These are phyloP conservation scores for Rosalia funebris DNA, from an alignment of 2,888 invertebrate species.

Conservation along the genomic window DNA sequence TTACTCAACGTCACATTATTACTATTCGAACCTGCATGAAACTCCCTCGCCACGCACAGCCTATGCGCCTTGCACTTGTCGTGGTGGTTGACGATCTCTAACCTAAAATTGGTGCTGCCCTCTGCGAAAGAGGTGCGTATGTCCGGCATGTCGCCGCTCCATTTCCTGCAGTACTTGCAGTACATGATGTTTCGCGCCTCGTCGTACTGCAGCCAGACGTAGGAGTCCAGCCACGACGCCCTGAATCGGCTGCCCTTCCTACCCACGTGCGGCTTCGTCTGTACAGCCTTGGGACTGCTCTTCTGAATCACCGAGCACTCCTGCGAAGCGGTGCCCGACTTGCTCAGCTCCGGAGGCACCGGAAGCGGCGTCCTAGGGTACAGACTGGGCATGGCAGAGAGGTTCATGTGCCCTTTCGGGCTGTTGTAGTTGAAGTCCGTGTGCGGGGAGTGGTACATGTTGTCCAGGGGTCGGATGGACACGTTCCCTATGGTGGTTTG, in stretches of 20 bases:
- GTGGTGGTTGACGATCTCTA: slow-evolving; percentile 83
- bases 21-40: slow-evolving; percentile 48
- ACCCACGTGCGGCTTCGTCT: slow-evolving; percentile 41
- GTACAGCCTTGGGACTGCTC: neutral
- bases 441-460: neutral
- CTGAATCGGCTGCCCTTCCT: slow-evolving; percentile 75
- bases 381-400: slow-evolving; percentile 41
- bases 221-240: slow-evolving; percentile 74
- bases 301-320: slow-evolving; percentile 61
- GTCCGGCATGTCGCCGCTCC: slow-evolving; percentile 76
- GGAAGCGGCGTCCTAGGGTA: slow-evolving; percentile 47
- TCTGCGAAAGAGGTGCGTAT: slow-evolving; percentile 83
- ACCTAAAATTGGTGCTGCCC: slow-evolving; percentile 79
- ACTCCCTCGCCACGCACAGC: slow-evolving; percentile 70
- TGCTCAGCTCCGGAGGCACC: slow-evolving; percentile 49
- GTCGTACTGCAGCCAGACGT: slow-evolving; percentile 80
- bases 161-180: slow-evolving; percentile 78
- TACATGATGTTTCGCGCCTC: slow-evolving; percentile 75
- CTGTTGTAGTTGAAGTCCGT: slow-evolving; percentile 23
- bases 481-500: slow-evolving; percentile 41
- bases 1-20: too few species aligned
- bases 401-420: slow-evolving; percentile 24
- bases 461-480: slow-evolving; percentile 39
- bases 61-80: slow-evolving; percentile 82
- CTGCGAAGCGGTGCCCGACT: slow-evolving; percentile 54